Conservation (phyloP, 2,797 vertebrate species). For the Semaprochilodus insignis region DNA sequence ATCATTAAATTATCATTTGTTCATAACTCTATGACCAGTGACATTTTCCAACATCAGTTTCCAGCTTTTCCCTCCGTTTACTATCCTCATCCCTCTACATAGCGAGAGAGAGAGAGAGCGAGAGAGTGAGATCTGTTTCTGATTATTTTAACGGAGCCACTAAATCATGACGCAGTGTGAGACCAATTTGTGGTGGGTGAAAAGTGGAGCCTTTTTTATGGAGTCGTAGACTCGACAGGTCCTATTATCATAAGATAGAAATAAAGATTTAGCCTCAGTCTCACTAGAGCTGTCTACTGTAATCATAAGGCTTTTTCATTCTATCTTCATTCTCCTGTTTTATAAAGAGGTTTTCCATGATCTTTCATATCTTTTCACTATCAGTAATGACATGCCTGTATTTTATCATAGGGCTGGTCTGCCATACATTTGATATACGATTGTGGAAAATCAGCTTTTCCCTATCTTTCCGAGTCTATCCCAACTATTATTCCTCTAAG, state of each 20-base stretch:
- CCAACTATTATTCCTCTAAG: conserved; percentile 23
- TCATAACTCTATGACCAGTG: conserved; percentile 48
- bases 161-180: conserved; percentile 82
- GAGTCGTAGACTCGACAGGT: conserved; percentile 78
- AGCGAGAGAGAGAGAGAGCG: conserved; percentile 48
- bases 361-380: neutral
- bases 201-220: conserved; percentile 72
- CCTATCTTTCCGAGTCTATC: conserved; percentile 25
- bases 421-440: conserved; percentile 18
- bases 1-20: conserved; percentile 52
- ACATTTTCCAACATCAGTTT: conserved; percentile 57
- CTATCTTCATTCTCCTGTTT: neutral
- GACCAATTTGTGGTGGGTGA: conserved; percentile 79
- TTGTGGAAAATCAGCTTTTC: conserved; percentile 32
- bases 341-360: neutral
- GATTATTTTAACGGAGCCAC: conserved; percentile 83
- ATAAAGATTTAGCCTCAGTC: conserved; percentile 14
- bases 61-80: conserved; percentile 18
- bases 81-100: neutral
- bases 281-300: conserved; percentile 9
- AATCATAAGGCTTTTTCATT: conserved; percentile 30
- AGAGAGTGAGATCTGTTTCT: conserved; percentile 73
- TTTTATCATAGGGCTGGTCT: neutral
- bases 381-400: neutral
- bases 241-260: conserved; percentile 67